A percentile compares a stretch with the other conserved stretches of the same genome.
phyloP scores from a whole-genome alignment of 2,113 vertebrate genomes.

The human (Homo sapiens) region GRCh38 chr17:66979501-66980000 shows the following conservation, averaged over 20 bases:
- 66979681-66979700: not conserved
- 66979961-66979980: too few relatives aligned
- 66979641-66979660: not conserved
- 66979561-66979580: not conserved
- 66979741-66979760: not conserved
- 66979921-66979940: too few relatives aligned
- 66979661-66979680: not conserved
- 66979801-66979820: too few relatives aligned
- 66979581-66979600: not conserved
- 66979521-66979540: not conserved
- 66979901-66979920: too few relatives aligned
- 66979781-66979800: too few relatives aligned
- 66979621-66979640: not conserved
- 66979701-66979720: accelerated
- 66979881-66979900: too few relatives aligned
- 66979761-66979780: too few relatives aligned
- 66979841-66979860: too few relatives aligned
- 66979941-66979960: too few relatives aligned
- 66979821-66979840: too few relatives aligned
- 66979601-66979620: not conserved
- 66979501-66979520: not conserved
- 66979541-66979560: slow-evolving; percentile 10
- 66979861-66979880: too few relatives aligned
- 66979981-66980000: too few relatives aligned
- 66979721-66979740: not conserved